Conservation (phyloP, 1,140 invertebrate genomes). For the Lucilia sericata region DNA sequence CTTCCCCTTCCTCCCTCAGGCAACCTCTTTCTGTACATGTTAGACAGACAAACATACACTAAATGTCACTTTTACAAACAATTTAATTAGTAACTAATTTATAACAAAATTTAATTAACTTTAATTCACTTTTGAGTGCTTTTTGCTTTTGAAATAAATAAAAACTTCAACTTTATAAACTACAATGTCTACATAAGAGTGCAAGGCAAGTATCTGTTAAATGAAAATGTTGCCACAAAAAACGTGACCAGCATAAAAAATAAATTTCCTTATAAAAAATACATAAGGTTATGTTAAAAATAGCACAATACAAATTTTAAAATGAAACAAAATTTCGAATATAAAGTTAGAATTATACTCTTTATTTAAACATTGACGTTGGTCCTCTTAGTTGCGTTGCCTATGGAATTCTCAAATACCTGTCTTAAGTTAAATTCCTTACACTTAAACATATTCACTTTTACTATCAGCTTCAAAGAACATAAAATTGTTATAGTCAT, state of each 20-base stretch:
- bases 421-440: too few species aligned
- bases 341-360: too few species aligned
- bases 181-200: background rate
- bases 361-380: too few species aligned
- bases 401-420: too few species aligned
- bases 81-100: constrained; percentile 43
- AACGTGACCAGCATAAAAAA: background rate
- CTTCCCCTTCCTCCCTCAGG: too few species aligned
- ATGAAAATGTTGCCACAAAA: background rate
- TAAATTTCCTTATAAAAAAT: background rate
- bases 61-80: constrained; percentile 43
- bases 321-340: too few species aligned
- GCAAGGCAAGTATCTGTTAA: background rate
- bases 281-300: too few species aligned
- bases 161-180: constrained; percentile 27
- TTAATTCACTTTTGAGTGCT: constrained; percentile 42
- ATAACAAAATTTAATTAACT: constrained; percentile 39
- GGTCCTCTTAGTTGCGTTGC: too few species aligned
- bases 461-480: too few species aligned
- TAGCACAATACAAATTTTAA: too few species aligned
- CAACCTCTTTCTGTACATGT: background rate
- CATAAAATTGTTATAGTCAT: background rate
- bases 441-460: too few species aligned
- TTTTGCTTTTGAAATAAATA: background rate
- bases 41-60: background rate